Evolutionary conservation across 2,888 invertebrate species (phyloP), one percentile per base, ranked within the genome.

Genomic region (Eupithecia dodoneata): DNA sequence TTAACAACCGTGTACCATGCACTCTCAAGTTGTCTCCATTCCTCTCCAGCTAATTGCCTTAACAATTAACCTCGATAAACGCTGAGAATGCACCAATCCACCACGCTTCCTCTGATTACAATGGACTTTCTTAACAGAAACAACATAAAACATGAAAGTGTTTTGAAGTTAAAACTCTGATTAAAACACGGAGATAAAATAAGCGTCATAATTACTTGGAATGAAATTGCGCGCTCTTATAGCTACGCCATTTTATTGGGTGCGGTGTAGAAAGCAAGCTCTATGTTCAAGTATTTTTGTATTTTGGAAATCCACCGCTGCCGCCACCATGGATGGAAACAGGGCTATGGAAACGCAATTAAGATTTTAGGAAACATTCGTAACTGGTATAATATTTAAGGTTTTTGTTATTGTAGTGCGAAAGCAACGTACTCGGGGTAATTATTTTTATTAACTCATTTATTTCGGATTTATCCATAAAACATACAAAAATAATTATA

Each of bases 11-110:
- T 70, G 70, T 70, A 70, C 15, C 12, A 49, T 18, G 45, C 44
- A 18, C 45, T 44, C 86, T 44, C 86, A 85, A 84, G 84, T 81
- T 80, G 83, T 82, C 85, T 84, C 85, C 83, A 81, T 84, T 83
- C 85, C 86, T 85, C 87, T 84, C 79, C 81, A 81, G 84, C 87
- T 92, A 92, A 92, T 91, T 92, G 89, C 88, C 81, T 71, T 75
- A 77, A 87, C 88, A 90, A 92, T 92, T 92, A 91, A 87, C 90
- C 88, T 83, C 85, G 85, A 86, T 90, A 85, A 83, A 80, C 79
- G 82, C 80, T 82, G 86, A 83, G 84, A 86, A 84, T 86, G 86
- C 83, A 85, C 87, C 82, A 82, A 85, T 85, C 81, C 74, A 76
- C 76, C 72, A 59, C 55, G 79, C 73, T 76, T 63, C 76, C 72